Percentiles rank a stretch among this genome's conserved stretches.
Conservation (phyloP, 92 coral and sea anemone species). For the Porites lobata region DNA sequence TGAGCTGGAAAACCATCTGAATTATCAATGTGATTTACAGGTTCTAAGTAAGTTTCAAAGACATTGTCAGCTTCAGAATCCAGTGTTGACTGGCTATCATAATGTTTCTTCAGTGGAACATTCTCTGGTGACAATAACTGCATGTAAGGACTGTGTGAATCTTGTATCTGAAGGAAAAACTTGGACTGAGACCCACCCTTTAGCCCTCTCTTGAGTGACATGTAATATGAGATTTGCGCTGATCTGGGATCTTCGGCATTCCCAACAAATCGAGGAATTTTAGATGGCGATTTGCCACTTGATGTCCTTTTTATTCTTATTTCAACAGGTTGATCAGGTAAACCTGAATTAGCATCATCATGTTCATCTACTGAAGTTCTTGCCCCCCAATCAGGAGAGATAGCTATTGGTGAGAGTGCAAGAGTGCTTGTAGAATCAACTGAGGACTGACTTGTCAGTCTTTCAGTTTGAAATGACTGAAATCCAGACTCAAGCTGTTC, state of each 20-base stretch:
- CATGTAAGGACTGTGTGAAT: conserved; percentile 81
- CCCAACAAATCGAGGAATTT: conserved; percentile 89
- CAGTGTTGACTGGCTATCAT: conserved; percentile 77
- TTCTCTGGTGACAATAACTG: conserved; percentile 58
- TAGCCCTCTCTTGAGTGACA: conserved; percentile 81
- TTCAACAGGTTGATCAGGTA: conserved; percentile 40
- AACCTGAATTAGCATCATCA: neutral
- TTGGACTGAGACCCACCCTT: conserved; percentile 72
- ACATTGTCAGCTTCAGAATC: conserved; percentile 72
- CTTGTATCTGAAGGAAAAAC: conserved; percentile 86
- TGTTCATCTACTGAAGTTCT: neutral
- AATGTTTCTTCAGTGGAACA: conserved; percentile 29
- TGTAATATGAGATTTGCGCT: conserved; percentile 85
- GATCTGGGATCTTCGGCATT: conserved; percentile 57
- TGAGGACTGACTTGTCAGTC: conserved; percentile 10
- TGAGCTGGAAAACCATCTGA: conserved; percentile 36
- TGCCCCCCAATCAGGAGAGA: conserved; percentile 14
- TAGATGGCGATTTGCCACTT: conserved; percentile 94
- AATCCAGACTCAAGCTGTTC: conserved; percentile 40
- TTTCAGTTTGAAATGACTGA: conserved; percentile 26
- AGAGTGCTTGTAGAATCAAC: neutral
- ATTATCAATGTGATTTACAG: conserved; percentile 26
- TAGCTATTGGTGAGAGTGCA: conserved; percentile 14
- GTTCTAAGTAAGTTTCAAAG: conserved; percentile 59
- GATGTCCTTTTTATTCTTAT: conserved; percentile 85